A percentile compares a stretch with the other conserved stretches of the same genome.
These are phyloP conservation scores for Habroteleia sp. DNA, from an alignment of 2,888 invertebrate genomes.

Conservation along the genomic window DNA sequence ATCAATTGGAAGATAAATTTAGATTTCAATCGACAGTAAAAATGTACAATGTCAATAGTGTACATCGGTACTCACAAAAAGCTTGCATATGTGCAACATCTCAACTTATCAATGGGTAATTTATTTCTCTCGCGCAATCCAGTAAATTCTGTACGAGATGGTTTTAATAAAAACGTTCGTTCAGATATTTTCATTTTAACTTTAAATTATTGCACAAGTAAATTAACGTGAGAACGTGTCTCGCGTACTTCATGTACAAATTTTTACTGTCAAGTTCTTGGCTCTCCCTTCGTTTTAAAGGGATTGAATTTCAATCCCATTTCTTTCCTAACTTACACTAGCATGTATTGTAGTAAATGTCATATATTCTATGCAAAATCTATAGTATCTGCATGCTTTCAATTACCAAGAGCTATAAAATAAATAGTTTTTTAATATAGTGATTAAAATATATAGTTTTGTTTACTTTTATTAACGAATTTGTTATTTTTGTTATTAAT, in stretches of 20 bases:
- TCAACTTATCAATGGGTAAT: slow-evolving; percentile 83
- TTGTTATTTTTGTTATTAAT: too few species aligned
- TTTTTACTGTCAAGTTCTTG: slow-evolving; percentile 57
- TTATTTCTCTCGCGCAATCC: slow-evolving; percentile 81
- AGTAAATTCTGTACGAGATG: too few species aligned
- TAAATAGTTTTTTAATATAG: too few species aligned
- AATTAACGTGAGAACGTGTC: slow-evolving; percentile 22
- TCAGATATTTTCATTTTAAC: slow-evolving; percentile 30
- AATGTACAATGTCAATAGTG: too few species aligned
- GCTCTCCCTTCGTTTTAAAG: slow-evolving; percentile 58
- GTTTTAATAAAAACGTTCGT: too few species aligned
- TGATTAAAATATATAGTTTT: too few species aligned
- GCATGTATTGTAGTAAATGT: slow-evolving; percentile 45
- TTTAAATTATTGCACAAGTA: slow-evolving; percentile 4
- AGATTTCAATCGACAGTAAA: too few species aligned
- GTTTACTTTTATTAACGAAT: too few species aligned
- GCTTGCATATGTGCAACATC: slow-evolving; percentile 87
- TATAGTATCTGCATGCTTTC: too few species aligned
- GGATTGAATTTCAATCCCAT: slow-evolving; percentile 64
- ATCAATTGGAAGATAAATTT: too few species aligned
- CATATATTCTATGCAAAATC: slow-evolving; percentile 10
- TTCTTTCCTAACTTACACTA: slow-evolving; percentile 35
- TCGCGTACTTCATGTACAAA: slow-evolving; percentile 23
- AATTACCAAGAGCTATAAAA: too few species aligned
- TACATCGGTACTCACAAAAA: slow-evolving; percentile 89